These are phyloP conservation scores for Morpho helenor DNA, from an alignment of 2,888 invertebrate species.

Conservation along the genomic window DNA sequence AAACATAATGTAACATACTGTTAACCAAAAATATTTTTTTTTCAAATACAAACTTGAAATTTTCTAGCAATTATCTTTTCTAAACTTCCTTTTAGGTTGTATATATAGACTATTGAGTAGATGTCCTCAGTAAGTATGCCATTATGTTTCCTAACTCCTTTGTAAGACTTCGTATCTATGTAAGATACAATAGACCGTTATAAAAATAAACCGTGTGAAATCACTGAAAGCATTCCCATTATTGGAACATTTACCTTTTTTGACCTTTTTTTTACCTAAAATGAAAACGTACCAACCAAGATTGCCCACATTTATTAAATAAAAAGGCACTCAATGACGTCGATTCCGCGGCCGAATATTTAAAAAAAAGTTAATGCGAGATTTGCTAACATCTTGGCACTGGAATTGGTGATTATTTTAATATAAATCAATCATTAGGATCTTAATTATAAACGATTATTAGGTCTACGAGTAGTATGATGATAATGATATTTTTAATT, in stretches of 20 bases:
- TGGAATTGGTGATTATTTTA: too few relatives aligned
- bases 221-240: conserved; percentile 7
- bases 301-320: background rate
- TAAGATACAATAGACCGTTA: conserved; percentile 1
- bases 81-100: conserved; percentile 1
- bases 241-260: conserved; percentile 8
- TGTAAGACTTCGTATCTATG: background rate
- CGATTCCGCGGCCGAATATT: too few relatives aligned
- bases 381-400: too few relatives aligned
- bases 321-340: background rate
- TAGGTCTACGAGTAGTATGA: too few relatives aligned
- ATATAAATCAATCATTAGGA: too few relatives aligned
- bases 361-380: too few relatives aligned
- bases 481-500: too few relatives aligned
- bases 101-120: conserved; percentile 6
- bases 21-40: too few relatives aligned
- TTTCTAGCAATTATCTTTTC: too few relatives aligned
- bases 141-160: conserved; percentile 9
- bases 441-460: background rate
- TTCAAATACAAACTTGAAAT: too few relatives aligned
- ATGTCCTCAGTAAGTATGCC: conserved; percentile 1
- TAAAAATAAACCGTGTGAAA: conserved; percentile 13
- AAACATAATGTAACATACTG: too few relatives aligned
- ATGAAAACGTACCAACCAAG: conserved; percentile 1
- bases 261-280: background rate